Base-by-base conservation (phyloP, 2,113 vertebrate species). In the Accipiter virgatus region DNA sequence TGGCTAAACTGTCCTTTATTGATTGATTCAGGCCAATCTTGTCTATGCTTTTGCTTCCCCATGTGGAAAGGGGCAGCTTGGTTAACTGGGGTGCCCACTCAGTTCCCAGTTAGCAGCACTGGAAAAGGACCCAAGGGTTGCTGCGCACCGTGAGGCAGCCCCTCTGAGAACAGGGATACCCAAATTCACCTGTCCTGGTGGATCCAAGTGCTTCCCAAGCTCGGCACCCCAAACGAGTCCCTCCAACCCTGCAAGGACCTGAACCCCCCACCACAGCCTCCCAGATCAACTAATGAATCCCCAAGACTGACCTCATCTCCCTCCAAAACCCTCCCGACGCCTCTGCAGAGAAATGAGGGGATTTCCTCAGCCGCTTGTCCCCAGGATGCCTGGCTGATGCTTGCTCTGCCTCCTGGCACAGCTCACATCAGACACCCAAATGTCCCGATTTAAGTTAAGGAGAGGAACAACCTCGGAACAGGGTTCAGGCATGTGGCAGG, bases 61-160 rank as follows among this genome's bases (percentile, higher is more conserved):
- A 15, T 6, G 1, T 4, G 4, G 75, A 25, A 59, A 81, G 29
- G 32, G 10, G 34, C 50, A 80, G 53, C 59, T 42, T 2, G 2
- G 7, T 36, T 81, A 11, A 72, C 58, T 55, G 86, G 48, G 73
- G 27, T 62, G 9, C 8, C 10, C 53, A 3, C 63, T 80, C 63
- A 62, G 36, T 23, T 82, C 61, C 93, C 77, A 43, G 42, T 75
- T 52, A 34, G 6, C 45, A 74, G 66, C 75, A 15, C 66, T 80
- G 52, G 71, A 12, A 32, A 32, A 43, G 25, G 14, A 61, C 55
- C 32, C 0, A 0, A n/a, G 61, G n/a, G 40, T 55, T 20, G 22
- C 50, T 70, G 27, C 4, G 5, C 13, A 3, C 56, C 15, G 36
- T 0, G 0, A 80, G 45, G 47, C 40, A 38, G 63, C 38, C 43